phyloP scores from a whole-genome alignment of 2,888 invertebrate species.

The Ennomos quercinarius region DNA sequence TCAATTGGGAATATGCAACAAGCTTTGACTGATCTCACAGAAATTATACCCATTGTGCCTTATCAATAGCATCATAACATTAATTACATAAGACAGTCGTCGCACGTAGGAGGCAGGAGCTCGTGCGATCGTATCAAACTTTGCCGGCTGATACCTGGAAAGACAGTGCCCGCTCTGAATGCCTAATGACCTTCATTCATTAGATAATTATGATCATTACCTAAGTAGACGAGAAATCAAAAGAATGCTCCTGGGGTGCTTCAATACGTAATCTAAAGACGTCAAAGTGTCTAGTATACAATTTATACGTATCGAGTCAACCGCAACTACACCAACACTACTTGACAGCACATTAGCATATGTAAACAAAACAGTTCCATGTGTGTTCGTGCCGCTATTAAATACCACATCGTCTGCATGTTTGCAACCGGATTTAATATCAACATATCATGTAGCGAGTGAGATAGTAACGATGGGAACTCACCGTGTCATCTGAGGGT shows the following conservation, averaged over 20 bases:
- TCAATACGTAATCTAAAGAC: no score
- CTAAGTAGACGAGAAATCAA: constrained; percentile 8
- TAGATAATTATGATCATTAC: constrained; percentile 23
- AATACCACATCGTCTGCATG: constrained; percentile 28
- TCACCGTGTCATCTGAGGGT: constrained; percentile 75
- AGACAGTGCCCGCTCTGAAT: constrained; percentile 31
- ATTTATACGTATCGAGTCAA: no score
- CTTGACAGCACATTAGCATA: constrained; percentile 11
- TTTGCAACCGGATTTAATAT: constrained; percentile 36
- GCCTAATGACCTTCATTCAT: constrained; percentile 15
- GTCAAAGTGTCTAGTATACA: no score
- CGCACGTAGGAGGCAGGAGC: constrained; percentile 44
- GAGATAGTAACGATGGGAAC: constrained; percentile 40
- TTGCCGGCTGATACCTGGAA: constrained; percentile 36
- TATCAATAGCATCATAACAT: constrained; percentile 54
- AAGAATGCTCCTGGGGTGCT: not conserved
- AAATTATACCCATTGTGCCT: constrained; percentile 18
- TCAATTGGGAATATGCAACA: constrained; percentile 56
- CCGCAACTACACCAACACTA: not conserved
- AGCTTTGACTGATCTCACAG: constrained; percentile 46
- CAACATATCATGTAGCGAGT: constrained; percentile 21
- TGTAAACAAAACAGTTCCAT: constrained; percentile 21
- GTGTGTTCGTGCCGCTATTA: not conserved
- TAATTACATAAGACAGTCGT: constrained; percentile 57
- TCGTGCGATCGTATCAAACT: constrained; percentile 37